Evolutionary conservation across 2,888 invertebrate genomes (phyloP), one percentile per base, ranked within the genome.

Genomic region (Blera fallax): DNA sequence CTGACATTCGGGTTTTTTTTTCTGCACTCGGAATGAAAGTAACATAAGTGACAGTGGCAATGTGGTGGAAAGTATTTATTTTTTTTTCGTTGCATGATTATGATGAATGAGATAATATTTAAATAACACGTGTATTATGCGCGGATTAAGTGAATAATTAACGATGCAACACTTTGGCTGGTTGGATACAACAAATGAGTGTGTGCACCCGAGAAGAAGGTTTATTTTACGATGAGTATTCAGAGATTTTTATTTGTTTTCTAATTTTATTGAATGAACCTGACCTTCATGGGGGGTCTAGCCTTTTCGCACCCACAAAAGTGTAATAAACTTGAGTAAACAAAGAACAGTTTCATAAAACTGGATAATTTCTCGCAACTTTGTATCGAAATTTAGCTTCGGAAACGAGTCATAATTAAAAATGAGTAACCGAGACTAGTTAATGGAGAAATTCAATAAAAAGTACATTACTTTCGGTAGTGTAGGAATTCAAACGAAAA

Each of bases 51-150:
- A 40, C 14, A 65, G 76, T 67, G 34, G 45, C 45, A 56, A 29
- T 50, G 40, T 18, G 67, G 34, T 50, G 60, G 77, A 69, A 69
- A 77, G 60, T 69, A 60, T 48, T 8, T 24, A 3, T 21, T 52
- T 48, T 8, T 24, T 24, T 21, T 52, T 52, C 43, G 24, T 62
- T 48, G 27, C 60, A 18, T 37, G 40, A 8, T 48, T 52, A 37
- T 58, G 65, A 72, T 56, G 48, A 18, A 58, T 80, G 65, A 60
- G 80, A 45, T 73, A 80, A 73, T 74, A 34, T 54, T 74, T 18
- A 37, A 80, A 60, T 43, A 81, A 67, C 60, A 80, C 76, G 40
- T 52, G 48, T 50, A 60, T 69, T 69, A 50, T 56, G 34, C n/a
- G 16, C 48, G 34, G 10, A 43, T 18, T 62, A 43, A 14, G 34